Base-by-base conservation (phyloP, 2,113 vertebrate species). In the Morone chrysops region DNA sequence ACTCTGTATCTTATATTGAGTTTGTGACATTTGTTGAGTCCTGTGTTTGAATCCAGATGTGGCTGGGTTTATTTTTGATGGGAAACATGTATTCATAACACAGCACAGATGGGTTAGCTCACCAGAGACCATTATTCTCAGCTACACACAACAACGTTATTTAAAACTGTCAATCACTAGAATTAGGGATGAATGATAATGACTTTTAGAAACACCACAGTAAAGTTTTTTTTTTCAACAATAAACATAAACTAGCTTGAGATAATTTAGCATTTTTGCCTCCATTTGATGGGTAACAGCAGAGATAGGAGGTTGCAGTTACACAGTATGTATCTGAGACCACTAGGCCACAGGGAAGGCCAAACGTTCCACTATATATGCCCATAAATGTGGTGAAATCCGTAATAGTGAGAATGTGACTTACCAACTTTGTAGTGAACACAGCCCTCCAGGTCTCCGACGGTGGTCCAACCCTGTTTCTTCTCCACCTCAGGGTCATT, bases 401-500 rank as follows among this genome's bases (percentile, higher is more conserved):
- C 5, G 11, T 13, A 13, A 20, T 36, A 8, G 56, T 50, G 48
- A 20, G 48, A 14, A 13, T 10, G 50, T 20, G 53, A 96, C 98
- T 74, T 90, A 99, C 98, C 98, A 76, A 99, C 98, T 96, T 99
- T 99, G 92, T 99, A 99, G 94, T 99, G 98, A 69, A 99, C 97
- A 51, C 96, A 97, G 67, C 98, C 98, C 93, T 99, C 98, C 92
- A 99, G 91, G 78, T 99, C 98, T 0, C 98, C 98, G 5, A 99
- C 98, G 0, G 98, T 99, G 70, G 97, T 98, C 98, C 98, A 99
- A 0, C 98, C 98, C 92, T 99, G 98, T 45, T 99, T 99, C 94
- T 99, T 99, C 93, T 99, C 98, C 83, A 99, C 98, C 90, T 99
- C 98, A 0, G 98, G 98, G 71, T 99, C 98, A 1, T 99, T 99